Evolutionary conservation across 2,113 vertebrate species (phyloP).

Genomic region (Sphyrna mokarran): DNA sequence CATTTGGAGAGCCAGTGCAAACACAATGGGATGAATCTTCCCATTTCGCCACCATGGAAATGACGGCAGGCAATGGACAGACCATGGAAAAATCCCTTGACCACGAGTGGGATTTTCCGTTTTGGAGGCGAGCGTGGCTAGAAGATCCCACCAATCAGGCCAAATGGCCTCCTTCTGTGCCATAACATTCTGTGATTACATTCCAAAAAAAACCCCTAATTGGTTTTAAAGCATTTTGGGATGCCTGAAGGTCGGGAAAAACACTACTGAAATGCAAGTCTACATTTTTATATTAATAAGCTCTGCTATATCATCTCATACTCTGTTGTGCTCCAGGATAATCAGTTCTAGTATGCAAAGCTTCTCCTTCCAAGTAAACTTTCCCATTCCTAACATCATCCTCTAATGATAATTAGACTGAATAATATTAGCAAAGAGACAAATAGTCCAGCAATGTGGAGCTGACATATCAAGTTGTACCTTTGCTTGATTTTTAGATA

Average conservation of each 20-base stretch:
- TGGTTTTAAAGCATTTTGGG: neutral
- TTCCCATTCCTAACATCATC: neutral
- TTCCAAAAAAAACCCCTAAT: neutral
- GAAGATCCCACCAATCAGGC: too few relatives aligned
- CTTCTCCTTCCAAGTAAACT: neutral
- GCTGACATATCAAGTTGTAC: neutral
- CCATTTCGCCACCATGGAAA: too few relatives aligned
- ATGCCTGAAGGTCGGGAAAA: neutral
- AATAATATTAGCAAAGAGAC: neutral
- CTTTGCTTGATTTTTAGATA: conserved; percentile 47
- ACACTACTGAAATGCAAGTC: neutral
- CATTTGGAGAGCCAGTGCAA: too few relatives aligned
- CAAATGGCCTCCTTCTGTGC: too few relatives aligned
- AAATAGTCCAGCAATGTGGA: neutral
- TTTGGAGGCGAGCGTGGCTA: too few relatives aligned
- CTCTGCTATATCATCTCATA: neutral
- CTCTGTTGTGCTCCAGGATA: neutral
- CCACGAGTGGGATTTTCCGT: too few relatives aligned
- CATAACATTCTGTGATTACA: neutral
- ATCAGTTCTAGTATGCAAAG: neutral
- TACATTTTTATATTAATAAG: neutral
- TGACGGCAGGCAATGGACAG: too few relatives aligned
- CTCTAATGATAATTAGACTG: neutral
- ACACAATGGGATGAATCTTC: too few relatives aligned
- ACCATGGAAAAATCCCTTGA: too few relatives aligned